A percentile compares a stretch with the other conserved stretches of the same genome.
Conservation (phyloP, 53 echinoderm and acorn worm genomes). For the Luidia sarsii region DNA sequence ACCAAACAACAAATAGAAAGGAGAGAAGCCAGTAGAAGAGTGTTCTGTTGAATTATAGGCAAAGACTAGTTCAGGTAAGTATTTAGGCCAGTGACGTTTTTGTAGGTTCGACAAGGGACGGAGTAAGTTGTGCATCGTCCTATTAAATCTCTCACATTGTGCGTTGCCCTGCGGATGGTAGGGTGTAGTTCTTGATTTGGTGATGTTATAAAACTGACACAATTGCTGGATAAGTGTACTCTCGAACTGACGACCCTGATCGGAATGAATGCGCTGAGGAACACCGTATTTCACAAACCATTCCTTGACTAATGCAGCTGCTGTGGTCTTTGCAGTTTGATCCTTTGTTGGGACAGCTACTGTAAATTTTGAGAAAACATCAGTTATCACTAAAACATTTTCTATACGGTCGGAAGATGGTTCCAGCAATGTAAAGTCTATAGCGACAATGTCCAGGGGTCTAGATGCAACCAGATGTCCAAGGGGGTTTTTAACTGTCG, state of each 20-base stretch:
- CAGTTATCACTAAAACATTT: conserved; percentile 71
- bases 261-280: conserved; percentile 65
- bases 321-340: conserved; percentile 73
- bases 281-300: conserved; percentile 78
- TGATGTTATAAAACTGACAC: conserved; percentile 3
- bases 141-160: conserved; percentile 43
- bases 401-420: conserved; percentile 33
- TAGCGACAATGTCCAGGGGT: conserved; percentile 65
- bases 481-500: conserved; percentile 6
- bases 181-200: conserved; percentile 2
- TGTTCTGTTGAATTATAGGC: conserved; percentile 23
- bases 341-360: conserved; percentile 68
- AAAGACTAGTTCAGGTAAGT: conserved; percentile 10
- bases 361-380: conserved; percentile 72
- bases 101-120: background rate
- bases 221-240: conserved; percentile 52
- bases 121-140: conserved; percentile 38
- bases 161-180: conserved; percentile 34
- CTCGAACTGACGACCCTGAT: conserved; percentile 82
- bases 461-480: conserved; percentile 45
- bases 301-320: conserved; percentile 53
- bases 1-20: conserved; percentile 33
- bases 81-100: conserved; percentile 6
- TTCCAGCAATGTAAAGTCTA: conserved; percentile 69
- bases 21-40: conserved; percentile 29